Evolutionary conservation across 1,140 invertebrate genomes (phyloP), one percentile per base, ranked within the genome.

Genomic region (Neomicropteryx cornuta): DNA sequence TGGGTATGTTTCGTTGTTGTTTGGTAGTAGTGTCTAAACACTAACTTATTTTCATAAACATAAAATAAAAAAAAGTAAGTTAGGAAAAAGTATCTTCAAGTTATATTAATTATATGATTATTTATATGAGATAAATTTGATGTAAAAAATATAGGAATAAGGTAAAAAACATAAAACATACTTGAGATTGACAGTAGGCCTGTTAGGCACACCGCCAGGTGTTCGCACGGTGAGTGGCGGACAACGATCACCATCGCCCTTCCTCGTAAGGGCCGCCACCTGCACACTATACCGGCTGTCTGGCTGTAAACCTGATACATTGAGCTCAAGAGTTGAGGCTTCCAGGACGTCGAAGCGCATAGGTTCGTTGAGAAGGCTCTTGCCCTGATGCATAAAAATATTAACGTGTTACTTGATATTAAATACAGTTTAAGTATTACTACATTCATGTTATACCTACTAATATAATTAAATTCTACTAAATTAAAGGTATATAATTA

Each of bases 261-360:
- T 96, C 31, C 93, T 74, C 0, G 92, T 96, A 18, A 95, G 66
- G 0, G 91, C 94, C 0, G 91, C 89, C 18, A 97, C 91, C 70
- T 92, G 87, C 11, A 90, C 78, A n/a, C 80, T 79, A 58, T 97
- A 97, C 28, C 76, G 74, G 0, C 93, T 96, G 50, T 96, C 91
- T 0, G 94, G 91, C 58, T 95, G 87, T 8, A 98, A 70, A 3
- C 82, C 85, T 4, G 80, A 83, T 4, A 96, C 78, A 51, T 93
- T 91, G 43, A 83, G 74, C 52, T 88, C 82, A 2, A 87, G 63
- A 3, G 79, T 75, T 3, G 72, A 74, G 14, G 83, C 82, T 48
- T 87, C 81, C 33, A 83, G 74, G 11, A 93, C 84, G 56, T 90
- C 85, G 50, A 80, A 87, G 42, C 81, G 72, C 67, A 88, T 80